These are phyloP conservation scores for Grammomys dolichurus DNA, from an alignment of 2,113 vertebrate species.

Conservation along the genomic window DNA sequence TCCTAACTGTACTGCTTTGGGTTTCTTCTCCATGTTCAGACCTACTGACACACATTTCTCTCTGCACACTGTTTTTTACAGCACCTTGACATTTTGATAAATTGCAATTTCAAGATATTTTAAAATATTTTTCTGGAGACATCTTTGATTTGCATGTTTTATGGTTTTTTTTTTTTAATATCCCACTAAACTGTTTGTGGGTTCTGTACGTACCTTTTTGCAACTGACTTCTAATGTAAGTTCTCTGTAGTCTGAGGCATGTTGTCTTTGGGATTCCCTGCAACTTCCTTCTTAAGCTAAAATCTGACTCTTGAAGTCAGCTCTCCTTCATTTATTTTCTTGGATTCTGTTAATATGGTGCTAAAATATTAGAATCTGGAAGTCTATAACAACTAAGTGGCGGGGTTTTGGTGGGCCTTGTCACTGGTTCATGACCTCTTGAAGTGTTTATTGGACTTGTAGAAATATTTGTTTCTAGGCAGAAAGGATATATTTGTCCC, in stretches of 20 bases:
- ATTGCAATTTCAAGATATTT: not conserved
- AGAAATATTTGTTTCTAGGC: not conserved
- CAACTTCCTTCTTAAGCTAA: not conserved
- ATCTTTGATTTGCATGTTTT: not conserved
- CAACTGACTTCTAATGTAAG: not conserved
- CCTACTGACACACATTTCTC: not conserved
- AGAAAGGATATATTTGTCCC: not conserved
- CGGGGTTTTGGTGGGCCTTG: not conserved
- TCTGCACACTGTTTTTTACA: not conserved
- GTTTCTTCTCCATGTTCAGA: not conserved
- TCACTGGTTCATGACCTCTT: not conserved
- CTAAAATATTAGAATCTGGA: not conserved
- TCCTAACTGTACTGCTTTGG: not conserved
- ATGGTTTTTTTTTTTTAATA: not conserved
- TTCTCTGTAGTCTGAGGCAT: not conserved
- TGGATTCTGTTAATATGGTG: not conserved
- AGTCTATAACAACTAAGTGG: not conserved
- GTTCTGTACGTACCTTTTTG: not conserved
- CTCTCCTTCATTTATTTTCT: not conserved
- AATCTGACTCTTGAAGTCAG: not conserved
- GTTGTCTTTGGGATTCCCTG: not conserved
- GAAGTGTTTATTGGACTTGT: not conserved
- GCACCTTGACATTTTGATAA: not conserved
- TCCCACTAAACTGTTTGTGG: not conserved
- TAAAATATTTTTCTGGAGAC: not conserved